phyloP scores from a whole-genome alignment of 2,888 invertebrate species.

The Carcina quercana region DNA sequence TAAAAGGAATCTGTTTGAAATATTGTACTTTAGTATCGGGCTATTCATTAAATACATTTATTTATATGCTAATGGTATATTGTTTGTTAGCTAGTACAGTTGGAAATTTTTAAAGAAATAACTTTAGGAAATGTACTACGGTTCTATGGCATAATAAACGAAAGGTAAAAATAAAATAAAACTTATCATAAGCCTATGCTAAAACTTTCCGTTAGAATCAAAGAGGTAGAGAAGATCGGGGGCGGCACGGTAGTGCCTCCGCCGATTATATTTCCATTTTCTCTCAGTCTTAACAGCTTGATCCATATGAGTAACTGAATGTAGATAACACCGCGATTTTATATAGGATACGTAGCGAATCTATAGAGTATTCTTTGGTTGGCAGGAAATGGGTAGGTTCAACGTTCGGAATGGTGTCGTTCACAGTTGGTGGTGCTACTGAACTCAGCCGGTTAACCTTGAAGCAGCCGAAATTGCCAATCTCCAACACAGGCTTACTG shows the following conservation, averaged over 20 bases:
- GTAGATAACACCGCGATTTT: conserved; percentile 28
- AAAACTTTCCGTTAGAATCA: no score
- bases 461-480: conserved; percentile 58
- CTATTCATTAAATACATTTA: conserved; percentile 27
- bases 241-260: no score
- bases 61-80: conserved; percentile 54
- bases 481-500: conserved; percentile 38
- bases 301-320: conserved; percentile 25
- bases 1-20: no score
- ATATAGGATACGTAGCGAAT: conserved; percentile 42
- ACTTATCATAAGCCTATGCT: no score
- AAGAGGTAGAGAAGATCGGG: no score
- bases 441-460: conserved; percentile 69
- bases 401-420: conserved; percentile 67
- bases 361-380: conserved; percentile 41
- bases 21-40: no score
- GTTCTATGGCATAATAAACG: no score
- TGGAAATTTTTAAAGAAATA: no score
- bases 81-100: conserved; percentile 58
- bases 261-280: no score
- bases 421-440: conserved; percentile 65
- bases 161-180: no score
- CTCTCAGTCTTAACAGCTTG: no score
- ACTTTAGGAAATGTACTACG: no score
- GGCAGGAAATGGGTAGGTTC: conserved; percentile 62